Evolutionary conservation across 2,113 vertebrate species (phyloP).

Genomic region (Anthoscopus minutus): DNA sequence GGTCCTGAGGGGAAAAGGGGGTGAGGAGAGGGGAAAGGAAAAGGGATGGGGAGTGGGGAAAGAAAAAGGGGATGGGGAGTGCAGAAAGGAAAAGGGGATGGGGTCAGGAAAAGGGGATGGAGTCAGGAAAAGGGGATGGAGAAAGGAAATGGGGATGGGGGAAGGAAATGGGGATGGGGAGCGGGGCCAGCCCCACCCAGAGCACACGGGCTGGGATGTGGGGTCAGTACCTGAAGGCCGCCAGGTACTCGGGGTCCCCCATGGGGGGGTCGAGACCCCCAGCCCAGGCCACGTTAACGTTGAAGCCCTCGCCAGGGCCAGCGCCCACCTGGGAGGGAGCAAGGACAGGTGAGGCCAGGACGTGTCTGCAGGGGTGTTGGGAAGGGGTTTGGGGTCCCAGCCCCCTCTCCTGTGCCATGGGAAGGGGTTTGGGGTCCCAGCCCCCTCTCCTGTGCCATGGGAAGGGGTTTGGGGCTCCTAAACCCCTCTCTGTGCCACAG

Average conservation of each 20-base stretch:
- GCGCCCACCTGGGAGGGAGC: slow-evolving; percentile 77
- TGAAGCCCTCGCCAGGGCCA: slow-evolving; percentile 85
- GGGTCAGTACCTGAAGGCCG: slow-evolving; percentile 84
- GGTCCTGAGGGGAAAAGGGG: slow-evolving; percentile 65
- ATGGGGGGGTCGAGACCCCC: slow-evolving; percentile 86
- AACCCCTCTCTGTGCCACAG: background rate
- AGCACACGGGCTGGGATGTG: rapidly evolving
- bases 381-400: background rate
- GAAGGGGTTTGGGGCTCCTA: background rate
- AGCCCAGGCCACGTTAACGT: slow-evolving; percentile 89
- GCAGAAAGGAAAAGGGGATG: too few species aligned
- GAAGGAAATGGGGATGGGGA: too few species aligned
- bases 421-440: background rate
- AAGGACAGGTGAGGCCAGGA: background rate
- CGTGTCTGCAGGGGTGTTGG: background rate
- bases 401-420: rapidly evolving
- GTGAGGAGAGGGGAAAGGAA: background rate
- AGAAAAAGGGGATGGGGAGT: too few species aligned
- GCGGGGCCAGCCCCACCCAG: background rate
- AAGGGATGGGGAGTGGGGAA: background rate
- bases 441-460: rapidly evolving
- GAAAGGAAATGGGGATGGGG: rapidly evolving
- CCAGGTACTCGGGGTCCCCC: slow-evolving; percentile 92
- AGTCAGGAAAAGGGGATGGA: background rate
- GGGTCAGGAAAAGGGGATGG: background rate